Conservation (phyloP, 2,113 vertebrate species). For the Falco punctatus region DNA sequence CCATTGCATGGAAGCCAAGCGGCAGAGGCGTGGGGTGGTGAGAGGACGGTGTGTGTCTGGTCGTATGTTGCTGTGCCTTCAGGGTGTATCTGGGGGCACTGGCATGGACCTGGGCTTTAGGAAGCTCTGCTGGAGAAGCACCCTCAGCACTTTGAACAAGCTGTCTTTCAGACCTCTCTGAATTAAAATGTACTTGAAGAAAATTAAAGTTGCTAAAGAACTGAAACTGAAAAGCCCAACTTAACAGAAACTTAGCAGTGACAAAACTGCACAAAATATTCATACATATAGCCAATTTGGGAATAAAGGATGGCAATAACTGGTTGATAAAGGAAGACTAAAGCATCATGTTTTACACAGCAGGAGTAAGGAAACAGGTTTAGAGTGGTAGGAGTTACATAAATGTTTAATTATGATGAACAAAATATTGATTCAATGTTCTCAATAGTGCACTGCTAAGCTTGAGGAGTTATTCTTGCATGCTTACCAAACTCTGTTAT, state of each 20-base stretch:
- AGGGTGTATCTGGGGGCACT: not conserved
- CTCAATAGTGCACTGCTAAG: not conserved
- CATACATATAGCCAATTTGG: not conserved
- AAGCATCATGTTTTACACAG: constrained; percentile 40
- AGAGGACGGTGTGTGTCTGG: not conserved
- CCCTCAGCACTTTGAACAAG: not conserved
- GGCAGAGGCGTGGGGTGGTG: not conserved
- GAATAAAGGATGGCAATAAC: constrained; percentile 43
- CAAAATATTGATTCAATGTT: constrained; percentile 50
- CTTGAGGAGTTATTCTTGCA: constrained; percentile 45
- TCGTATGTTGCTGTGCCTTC: not conserved
- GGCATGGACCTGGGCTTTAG: not conserved
- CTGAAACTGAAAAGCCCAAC: not conserved
- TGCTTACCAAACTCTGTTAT: constrained; percentile 31
- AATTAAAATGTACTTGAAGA: not conserved
- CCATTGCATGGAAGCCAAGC: not conserved
- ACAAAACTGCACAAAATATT: not conserved
- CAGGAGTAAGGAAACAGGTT: constrained; percentile 45
- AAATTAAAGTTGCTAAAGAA: not conserved
- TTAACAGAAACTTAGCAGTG: not conserved
- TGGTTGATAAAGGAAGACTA: constrained; percentile 17
- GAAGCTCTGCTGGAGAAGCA: not conserved
- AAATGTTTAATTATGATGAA: constrained; percentile 65
- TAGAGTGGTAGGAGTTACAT: constrained; percentile 43
- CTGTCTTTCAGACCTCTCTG: not conserved